Evolutionary conservation across 2,888 invertebrate species (phyloP).

Genomic region (Pegoplata infirma): DNA sequence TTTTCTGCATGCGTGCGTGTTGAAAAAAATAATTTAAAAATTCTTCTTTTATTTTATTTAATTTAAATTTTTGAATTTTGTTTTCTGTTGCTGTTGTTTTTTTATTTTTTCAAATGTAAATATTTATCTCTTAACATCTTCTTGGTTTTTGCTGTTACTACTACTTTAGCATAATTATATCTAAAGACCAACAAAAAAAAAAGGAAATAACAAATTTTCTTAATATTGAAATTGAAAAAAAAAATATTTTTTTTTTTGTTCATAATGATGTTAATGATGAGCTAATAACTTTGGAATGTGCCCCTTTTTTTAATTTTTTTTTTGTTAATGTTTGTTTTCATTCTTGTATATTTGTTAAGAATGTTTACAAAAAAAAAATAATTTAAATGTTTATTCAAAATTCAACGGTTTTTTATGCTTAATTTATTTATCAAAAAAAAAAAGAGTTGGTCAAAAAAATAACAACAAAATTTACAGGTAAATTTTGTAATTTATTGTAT

Average conservation of each 20-base stretch:
- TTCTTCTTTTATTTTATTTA: conserved; percentile 5
- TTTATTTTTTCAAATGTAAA: conserved; percentile 17
- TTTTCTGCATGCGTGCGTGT: conserved; percentile 44
- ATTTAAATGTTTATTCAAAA: conserved; percentile 9
- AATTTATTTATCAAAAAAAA: background rate
- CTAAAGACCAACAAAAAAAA: conserved; percentile 48
- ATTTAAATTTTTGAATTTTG: too few species aligned
- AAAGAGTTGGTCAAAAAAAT: background rate
- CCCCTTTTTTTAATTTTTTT: conserved; percentile 14
- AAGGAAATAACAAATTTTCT: conserved; percentile 58
- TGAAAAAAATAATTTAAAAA: conserved; percentile 39
- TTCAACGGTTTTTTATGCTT: background rate
- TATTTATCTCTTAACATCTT: conserved; percentile 42
- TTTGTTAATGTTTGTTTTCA: background rate
- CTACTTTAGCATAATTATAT: conserved; percentile 47
- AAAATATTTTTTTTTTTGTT: conserved; percentile 20
- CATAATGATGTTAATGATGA: conserved; percentile 40
- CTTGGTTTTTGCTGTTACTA: conserved; percentile 18
- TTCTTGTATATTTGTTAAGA: conserved; percentile 7
- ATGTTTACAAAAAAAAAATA: conserved; percentile 50
- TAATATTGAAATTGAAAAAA: conserved; percentile 23
- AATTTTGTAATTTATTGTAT: conserved; percentile 36
- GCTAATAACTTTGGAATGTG: conserved; percentile 55
- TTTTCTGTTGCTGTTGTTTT: background rate
- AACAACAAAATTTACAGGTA: conserved; percentile 8